Base-by-base conservation (phyloP, 2,113 vertebrate species). In the Turdus rufiventris region DNA sequence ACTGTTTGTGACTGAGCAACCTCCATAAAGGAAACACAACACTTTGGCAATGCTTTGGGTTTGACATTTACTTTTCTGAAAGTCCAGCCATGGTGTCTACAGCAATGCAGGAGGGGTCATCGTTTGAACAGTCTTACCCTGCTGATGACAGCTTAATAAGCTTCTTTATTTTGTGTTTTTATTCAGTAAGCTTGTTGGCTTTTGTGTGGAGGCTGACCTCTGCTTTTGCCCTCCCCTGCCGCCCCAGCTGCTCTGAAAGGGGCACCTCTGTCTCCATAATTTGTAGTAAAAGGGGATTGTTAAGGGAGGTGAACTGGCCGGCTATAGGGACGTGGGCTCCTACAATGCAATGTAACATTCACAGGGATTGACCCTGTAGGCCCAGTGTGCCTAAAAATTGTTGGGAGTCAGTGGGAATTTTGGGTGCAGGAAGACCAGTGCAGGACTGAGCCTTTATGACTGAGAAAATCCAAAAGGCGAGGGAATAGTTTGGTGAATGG, bases 161-260 rank as follows among this genome's bases (percentile, higher is more conserved):
- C 89, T 91, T 79, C 88, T 97, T 93, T 94, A 96, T 96, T 97
- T 96, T 94, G 95, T 95, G 90, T 96, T 97, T 96, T 96, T 94
- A 85, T 97, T 96, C 95, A 91, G 65, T 74, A 87, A 91, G 93
- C 95, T 97, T 97, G 94, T 97, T 57, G 25, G 88, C 95, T 97
- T 96, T 97, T 97, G 97, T 97, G 79, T 79, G n/a, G 85, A 51
- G 77, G 63, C 87, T 97, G 97, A 97, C 96, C 97, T 97, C 95
- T 94, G 91, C 79, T 95, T 96, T 96, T 9, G 28, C 85, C 79
- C 40, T 74, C 20, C 58, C 19, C 78, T 13, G 29, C 19, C 47
- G 14, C 38, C 89, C 68, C 26, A 77, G 56, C 84, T 78, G 38
- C 61, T 93, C 93, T 88, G 89, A 92, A 95, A 96, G 86, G 91